Percentiles rank a stretch among this genome's conserved stretches.
Evolutionary conservation across 2,888 invertebrate genomes (phyloP).

Genomic region (Thymelicus lineola): DNA sequence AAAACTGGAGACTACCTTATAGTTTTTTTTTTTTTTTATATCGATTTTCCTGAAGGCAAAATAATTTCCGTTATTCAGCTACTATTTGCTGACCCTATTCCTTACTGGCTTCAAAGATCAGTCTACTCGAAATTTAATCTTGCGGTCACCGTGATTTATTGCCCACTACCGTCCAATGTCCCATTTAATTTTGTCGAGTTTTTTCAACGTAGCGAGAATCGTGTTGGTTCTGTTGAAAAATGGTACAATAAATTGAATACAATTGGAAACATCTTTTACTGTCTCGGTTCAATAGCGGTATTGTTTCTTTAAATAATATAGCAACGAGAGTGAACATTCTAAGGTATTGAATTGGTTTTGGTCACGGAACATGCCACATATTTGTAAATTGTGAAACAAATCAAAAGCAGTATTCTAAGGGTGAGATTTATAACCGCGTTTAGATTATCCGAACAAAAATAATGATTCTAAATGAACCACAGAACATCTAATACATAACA

Average conservation of each 20-base stretch:
- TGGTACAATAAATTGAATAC: conserved; percentile 11
- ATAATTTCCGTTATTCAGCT: neutral
- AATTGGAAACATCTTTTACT: conserved; percentile 2
- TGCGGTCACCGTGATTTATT: conserved; percentile 32
- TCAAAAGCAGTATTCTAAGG: too few relatives aligned
- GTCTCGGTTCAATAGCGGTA: neutral
- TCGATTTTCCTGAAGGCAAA: neutral
- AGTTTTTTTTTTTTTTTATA: too few relatives aligned
- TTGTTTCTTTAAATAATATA: too few relatives aligned
- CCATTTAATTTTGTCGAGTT: conserved; percentile 26
- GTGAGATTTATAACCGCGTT: too few relatives aligned
- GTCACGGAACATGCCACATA: too few relatives aligned
- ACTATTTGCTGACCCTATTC: conserved; percentile 8
- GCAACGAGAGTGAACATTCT: too few relatives aligned
- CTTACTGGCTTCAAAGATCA: conserved; percentile 25
- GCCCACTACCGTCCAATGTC: conserved; percentile 8
- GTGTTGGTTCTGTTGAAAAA: neutral
- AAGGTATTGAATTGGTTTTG: too few relatives aligned
- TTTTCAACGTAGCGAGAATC: conserved; percentile 23
- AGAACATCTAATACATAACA: too few relatives aligned
- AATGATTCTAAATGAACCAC: too few relatives aligned
- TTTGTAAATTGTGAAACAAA: too few relatives aligned
- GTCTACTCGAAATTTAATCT: conserved; percentile 32
- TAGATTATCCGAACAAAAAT: too few relatives aligned
- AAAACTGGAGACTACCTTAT: neutral